Evolutionary conservation across 2,888 invertebrate species (phyloP), one percentile per base, ranked within the genome.

Genomic region (Pterobdella sp.): DNA sequence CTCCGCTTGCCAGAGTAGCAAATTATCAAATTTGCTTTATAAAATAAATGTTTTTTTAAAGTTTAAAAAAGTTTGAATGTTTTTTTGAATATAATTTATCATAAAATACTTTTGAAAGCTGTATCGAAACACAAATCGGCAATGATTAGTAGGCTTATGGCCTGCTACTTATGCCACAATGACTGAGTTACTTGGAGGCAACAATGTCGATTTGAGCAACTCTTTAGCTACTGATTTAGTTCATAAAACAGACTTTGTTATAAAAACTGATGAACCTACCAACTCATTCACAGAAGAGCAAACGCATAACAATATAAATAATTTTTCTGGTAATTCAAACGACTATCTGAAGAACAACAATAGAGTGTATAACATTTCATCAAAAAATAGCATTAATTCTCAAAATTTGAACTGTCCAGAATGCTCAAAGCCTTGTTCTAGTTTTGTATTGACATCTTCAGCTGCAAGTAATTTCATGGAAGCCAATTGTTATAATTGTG

Each of bases 351-450:
- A 42, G 10, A 42, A 42, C 18, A 42, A 42, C 42, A 14, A 42
- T 42, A 42, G 7, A 7, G 18, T 18, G 7, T 7, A 7, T 26
- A 56, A 18, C n/a, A 56, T 26, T 26, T 18, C n/a, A 56, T 3
- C 60, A 56, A 56, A 22, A 56, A 7, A 4, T 26, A 56, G 18
- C 60, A 56, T 56, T 26, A 7, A 35, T 70, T 70, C 32, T 56
- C 70, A 71, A 14, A 18, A 31, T 31, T 29, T 71, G 22, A 71
- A 71, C 26, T 71, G 71, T 22, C 71, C 71, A 4, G 71, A 71
- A n/a, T 56, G 63, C 31, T 71, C 63, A 18, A 69, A 63, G 35
- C 71, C 60, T 29, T 71, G 71, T 56, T 60, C 71, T 1, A 60
- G 63, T 32, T 63, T 56, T 34, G 42, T 2, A 29, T 70, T n/a